Evolutionary conservation across 2,888 invertebrate genomes (phyloP), one percentile per base, ranked within the genome.

Genomic region (Mechanitis mazaeus): DNA sequence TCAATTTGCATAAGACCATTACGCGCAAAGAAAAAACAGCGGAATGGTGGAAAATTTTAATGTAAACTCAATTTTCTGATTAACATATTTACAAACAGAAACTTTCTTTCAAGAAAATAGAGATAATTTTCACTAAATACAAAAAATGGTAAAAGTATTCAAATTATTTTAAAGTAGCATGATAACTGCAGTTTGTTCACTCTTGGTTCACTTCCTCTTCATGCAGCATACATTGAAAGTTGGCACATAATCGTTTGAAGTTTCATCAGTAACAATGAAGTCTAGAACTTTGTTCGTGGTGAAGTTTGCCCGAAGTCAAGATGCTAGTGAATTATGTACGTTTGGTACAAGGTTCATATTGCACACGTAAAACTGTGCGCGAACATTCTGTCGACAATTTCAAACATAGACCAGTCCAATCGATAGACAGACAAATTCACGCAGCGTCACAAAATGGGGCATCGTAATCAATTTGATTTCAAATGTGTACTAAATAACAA

Each of bases 211-310:
- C 59, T 58, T 66, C 66, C 64, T 58, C 58, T 60, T 61, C 54
- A 66, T 66, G 64, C 66, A 60, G 61, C 54, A 47, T 64, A 66
- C 64, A 66, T 64, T 60, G 61, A 59, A 66, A 66, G 60, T 66
- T 66, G 58, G 60, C 61, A 64, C 61, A 66, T 66, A 66, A 66
- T 66, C 66, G 66, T 60, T 62, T 38, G 46, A 53, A 64, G 66
- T 65, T 67, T 61, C 67, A 67, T 67, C 65, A 66, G 62, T 68
- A 64, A 68, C 68, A 68, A 68, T 64, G 64, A 66, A 58, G 60
- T 64, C 60, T 62, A 60, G 62, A 59, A 66, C 55, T 46, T 53
- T 59, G 66, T 63, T 65, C 66, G 45, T 35, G 59, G 65, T 59
- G 47, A 63, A 68, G 60, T 66, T 35, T 55, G 55, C 63, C 55